Evolutionary conservation across 2,888 invertebrate genomes (phyloP), one percentile per base, ranked within the genome.

Genomic region (Cloeon dipterum): DNA sequence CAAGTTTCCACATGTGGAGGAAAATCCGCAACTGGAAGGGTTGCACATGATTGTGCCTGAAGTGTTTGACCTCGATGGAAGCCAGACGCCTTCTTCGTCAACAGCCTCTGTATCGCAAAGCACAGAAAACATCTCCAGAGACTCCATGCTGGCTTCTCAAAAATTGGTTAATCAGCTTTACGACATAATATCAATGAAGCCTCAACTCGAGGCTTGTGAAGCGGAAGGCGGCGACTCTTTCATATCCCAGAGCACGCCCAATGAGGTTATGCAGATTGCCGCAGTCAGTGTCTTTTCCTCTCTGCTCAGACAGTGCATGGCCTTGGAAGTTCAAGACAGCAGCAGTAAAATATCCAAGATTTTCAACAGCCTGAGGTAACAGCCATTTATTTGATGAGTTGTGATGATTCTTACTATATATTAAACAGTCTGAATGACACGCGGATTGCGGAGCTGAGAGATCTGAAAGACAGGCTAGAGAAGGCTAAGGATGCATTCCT

Each of bases 1-100:
- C 45, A 75, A 79, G 58, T 71, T 79, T 32, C 68, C 73, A 13
- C 70, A 66, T 43, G 71, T 66, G 20, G 55, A 23, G 10, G 25
- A n/a, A 23, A 23, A 23, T 23, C 8, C n/a, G 10, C n/a, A 8
- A 10, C 25, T n/a, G 8, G n/a, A 23, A 29, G 29, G 16, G 5
- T 14, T 29, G 7, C 14, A 14, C 7, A 16, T 29, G n/a, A 16
- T 29, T 29, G 29, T 29, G 14, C 29, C 29, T 5, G 29, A 29
- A n/a, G 16, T n/a, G 7, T 29, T 29, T 29, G 29, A 29, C 16
- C n/a, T 14, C n/a, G 25, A 23, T 10, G 25, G 25, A 23, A 23
- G 25, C n/a, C 25, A 23, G 10, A 23, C 8, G 10, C n/a, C n/a
- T 23, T 8, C 8, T 8, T 29, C 29, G 5, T 29, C 29, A 29